Evolutionary conservation across 2,113 vertebrate species (phyloP), one percentile per base, ranked within the genome.

Genomic region (Apeltes quadracus): DNA sequence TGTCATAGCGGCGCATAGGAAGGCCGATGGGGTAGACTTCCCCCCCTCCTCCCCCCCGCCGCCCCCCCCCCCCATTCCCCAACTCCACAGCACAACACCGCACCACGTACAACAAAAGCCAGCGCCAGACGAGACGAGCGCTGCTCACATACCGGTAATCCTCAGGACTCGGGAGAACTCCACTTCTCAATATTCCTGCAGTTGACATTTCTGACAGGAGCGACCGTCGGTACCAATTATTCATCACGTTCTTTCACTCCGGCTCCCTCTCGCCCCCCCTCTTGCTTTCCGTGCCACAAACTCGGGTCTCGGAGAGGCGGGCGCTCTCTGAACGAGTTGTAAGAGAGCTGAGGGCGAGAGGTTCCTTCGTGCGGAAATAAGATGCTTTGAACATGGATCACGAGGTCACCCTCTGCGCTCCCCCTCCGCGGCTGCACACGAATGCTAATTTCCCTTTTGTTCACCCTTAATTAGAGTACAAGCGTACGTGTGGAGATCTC

Each of bases 1-100:
- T 94, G 93, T 94, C 93, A 93, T 89, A 81, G 76, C 67, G 84
- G 89, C 64, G 82, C 82, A 88, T 77, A 80, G 84, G 77, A 83
- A 81, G 72, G 79, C 78, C 76, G 23, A 78, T 72, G 85, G 72
- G 75, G 86, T 57, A 46, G 73, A 48, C n/a, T 29, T 65, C 34
- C 67, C 64, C 71, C 36, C 25, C 43, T n/a, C n/a, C n/a, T n/a
- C n/a, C n/a, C 69, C 16, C 14, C 32, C 4, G 61, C 38, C 67
- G 57, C 68, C 58, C 68, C 27, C n/a, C 32, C 69, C 9, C 18
- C 38, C 32, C 61, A 63, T 20, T 18, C 38, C 69, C 12, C 18
- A 25, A 22, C 72, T 12, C 29, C 13, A 2, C 46, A 22, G 23
- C 38, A 54, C 43, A 34, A 27, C 27, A 29, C 56, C 63, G 27